Conservation (phyloP, 2,113 vertebrate species). For the Protobothrops mucrosquamatus region DNA sequence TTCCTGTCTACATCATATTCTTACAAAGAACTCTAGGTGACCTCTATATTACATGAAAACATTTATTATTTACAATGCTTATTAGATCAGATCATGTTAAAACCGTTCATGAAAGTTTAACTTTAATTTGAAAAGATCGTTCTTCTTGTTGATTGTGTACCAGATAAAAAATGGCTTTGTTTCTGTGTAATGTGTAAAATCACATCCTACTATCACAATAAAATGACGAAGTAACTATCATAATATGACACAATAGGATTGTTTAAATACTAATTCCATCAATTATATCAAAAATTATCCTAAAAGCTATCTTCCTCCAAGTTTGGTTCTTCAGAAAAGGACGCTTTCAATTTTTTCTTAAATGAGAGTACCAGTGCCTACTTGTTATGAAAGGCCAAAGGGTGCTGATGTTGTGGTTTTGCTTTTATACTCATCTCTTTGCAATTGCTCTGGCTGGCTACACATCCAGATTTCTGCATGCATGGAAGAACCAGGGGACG, state of each 20-base stretch:
- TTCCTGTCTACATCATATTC: not conserved
- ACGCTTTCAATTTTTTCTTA: not conserved
- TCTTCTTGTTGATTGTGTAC: not conserved
- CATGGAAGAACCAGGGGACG: not conserved
- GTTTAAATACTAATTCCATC: not conserved
- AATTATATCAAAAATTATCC: not conserved
- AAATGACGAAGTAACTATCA: not conserved
- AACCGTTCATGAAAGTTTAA: not conserved
- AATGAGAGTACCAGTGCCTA: not conserved
- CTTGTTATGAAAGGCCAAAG: not conserved
- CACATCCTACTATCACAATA: not conserved
- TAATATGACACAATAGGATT: not conserved
- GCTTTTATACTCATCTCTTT: not conserved
- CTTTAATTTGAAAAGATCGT: not conserved
- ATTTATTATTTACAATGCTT: not conserved
- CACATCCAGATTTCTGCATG: too few relatives aligned
- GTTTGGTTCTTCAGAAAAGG: not conserved
- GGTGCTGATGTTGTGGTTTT: not conserved
- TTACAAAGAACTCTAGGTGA: not conserved
- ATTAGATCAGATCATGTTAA: not conserved
- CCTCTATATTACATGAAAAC: not conserved
- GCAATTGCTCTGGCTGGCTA: not conserved
- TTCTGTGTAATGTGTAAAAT: not conserved
- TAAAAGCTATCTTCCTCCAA: not conserved
- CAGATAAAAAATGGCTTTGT: too few relatives aligned